phyloP scores from a whole-genome alignment of 2,113 vertebrate genomes.

The Hoplias malabaricus region DNA sequence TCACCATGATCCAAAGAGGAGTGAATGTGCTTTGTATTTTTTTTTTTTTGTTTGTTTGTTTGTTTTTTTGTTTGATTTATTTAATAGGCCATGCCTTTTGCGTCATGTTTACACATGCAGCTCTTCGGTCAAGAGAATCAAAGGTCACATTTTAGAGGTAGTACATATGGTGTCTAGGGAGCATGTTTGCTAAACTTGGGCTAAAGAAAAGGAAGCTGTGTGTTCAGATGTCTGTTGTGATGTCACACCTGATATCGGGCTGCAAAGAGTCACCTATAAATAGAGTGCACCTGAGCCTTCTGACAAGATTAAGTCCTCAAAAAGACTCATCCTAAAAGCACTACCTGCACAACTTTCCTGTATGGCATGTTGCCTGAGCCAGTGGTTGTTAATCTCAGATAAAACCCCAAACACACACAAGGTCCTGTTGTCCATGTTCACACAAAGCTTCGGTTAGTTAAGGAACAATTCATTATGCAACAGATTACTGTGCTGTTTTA shows the following conservation, averaged over 20 bases:
- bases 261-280: constrained; percentile 13
- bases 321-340: constrained; percentile 18
- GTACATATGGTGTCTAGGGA: background rate
- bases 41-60: background rate
- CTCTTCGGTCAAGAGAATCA: background rate
- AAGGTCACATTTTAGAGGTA: background rate
- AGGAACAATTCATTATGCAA: constrained; percentile 17
- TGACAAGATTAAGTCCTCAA: constrained; percentile 10
- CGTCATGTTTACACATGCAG: background rate
- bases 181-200: background rate
- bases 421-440: background rate
- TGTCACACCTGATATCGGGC: background rate
- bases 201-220: background rate
- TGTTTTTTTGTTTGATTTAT: no score
- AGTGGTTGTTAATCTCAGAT: background rate
- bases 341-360: constrained; percentile 19
- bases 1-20: background rate
- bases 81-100: no score
- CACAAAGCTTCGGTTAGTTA: constrained; percentile 3
- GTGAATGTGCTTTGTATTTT: background rate
- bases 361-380: background rate
- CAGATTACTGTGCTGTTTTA: constrained; percentile 13
- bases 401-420: background rate
- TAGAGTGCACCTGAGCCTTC: constrained; percentile 24
- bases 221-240: constrained; percentile 1